These are phyloP conservation scores for Sturnus vulgaris DNA, from an alignment of 2,113 vertebrate genomes.

Conservation along the genomic window DNA sequence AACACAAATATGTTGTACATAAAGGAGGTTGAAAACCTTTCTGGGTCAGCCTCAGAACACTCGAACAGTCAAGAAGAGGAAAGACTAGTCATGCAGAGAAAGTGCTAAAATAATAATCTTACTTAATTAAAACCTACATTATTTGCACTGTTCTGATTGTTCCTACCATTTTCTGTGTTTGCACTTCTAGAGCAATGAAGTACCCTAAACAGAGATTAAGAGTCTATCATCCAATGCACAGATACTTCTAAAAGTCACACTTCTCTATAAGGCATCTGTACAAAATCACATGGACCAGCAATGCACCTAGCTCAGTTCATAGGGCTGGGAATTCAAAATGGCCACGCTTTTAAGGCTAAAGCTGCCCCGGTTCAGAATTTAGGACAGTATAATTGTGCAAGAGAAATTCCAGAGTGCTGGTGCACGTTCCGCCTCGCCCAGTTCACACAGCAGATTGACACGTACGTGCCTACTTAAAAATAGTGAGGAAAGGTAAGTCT, in stretches of 20 bases:
- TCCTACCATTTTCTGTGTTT: neutral
- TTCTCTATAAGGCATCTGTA: neutral
- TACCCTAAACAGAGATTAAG: neutral
- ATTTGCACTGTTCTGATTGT: neutral
- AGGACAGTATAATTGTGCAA: neutral
- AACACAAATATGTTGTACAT: neutral
- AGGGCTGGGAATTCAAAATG: neutral
- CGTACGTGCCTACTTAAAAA: neutral
- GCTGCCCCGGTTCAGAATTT: neutral
- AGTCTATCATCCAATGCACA: neutral
- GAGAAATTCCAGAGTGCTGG: neutral
- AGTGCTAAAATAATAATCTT: constrained; percentile 3
- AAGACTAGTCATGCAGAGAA: neutral
- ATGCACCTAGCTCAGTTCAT: fast-evolving
- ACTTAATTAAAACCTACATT: constrained; percentile 19
- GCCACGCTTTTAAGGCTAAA: neutral
- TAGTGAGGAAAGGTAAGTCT: neutral
- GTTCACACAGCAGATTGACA: neutral
- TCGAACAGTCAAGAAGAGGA: neutral
- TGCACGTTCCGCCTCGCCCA: neutral
- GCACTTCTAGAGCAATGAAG: neutral
- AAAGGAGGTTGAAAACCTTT: neutral
- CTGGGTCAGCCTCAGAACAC: neutral
- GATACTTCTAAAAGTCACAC: neutral
- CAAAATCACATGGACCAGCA: fast-evolving